Evolutionary conservation across 1,140 invertebrate genomes (phyloP).

Genomic region (Cylas formicarius): DNA sequence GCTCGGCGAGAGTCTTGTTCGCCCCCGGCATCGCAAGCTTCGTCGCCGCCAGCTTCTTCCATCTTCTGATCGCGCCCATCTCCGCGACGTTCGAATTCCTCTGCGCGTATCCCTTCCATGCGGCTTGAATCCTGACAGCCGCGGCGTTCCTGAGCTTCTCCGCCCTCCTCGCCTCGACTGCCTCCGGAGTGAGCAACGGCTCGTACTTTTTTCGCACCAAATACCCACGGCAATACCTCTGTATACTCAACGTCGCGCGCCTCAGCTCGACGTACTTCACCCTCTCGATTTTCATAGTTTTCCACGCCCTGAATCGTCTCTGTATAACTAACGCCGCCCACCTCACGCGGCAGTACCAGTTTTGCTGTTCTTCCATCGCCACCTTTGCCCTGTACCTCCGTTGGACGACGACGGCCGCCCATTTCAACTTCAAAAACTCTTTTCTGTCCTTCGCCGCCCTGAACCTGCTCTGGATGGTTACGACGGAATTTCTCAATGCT

Average conservation of each 20-base stretch:
- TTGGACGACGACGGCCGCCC: constrained; percentile 26
- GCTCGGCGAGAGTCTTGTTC: constrained; percentile 39
- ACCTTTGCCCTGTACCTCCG: constrained; percentile 42
- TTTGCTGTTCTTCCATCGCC: constrained; percentile 34
- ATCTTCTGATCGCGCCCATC: constrained; percentile 42
- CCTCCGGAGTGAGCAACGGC: constrained; percentile 38
- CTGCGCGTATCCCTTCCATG: constrained; percentile 54
- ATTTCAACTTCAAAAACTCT: constrained; percentile 23
- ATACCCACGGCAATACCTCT: constrained; percentile 43
- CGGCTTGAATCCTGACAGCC: constrained; percentile 55
- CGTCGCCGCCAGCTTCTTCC: constrained; percentile 42
- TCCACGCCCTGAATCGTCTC: constrained; percentile 29
- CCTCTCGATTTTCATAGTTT: constrained; percentile 22
- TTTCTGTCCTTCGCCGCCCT: constrained; percentile 26
- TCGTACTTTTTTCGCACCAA: constrained; percentile 42
- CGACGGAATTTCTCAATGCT: constrained; percentile 11
- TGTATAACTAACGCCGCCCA: constrained; percentile 31
- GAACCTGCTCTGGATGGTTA: constrained; percentile 34
- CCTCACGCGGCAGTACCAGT: constrained; percentile 36
- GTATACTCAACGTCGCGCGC: constrained; percentile 36
- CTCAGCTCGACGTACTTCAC: constrained; percentile 30
- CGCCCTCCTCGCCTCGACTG: constrained; percentile 41
- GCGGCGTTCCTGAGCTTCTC: constrained; percentile 41
- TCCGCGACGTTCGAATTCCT: constrained; percentile 40
- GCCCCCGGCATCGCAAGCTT: constrained; percentile 39